Conservation (phyloP, 2,797 vertebrate species). For the Gephyroberyx darwinii region DNA sequence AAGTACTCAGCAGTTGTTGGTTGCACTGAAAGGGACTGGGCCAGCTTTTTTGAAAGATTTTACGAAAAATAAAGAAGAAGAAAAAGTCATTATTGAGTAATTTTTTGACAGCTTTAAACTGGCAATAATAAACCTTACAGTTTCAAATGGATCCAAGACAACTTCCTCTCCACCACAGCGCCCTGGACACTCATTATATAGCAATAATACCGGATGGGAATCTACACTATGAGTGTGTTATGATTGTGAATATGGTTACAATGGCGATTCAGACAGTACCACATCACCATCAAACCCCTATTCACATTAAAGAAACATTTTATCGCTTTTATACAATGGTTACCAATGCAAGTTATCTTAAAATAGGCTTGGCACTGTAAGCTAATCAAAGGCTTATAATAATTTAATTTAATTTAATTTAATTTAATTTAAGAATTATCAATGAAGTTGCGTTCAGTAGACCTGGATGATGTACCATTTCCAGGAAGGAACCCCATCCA, state of each 20-base stretch:
- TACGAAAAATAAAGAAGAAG: not conserved
- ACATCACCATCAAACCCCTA: not conserved
- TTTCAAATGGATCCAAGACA: constrained; percentile 30
- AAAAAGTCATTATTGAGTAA: constrained; percentile 10
- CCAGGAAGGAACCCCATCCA: not conserved
- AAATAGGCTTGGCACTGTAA: too few relatives aligned
- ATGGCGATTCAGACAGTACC: constrained; percentile 44
- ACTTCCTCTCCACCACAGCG: constrained; percentile 37
- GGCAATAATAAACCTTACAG: constrained; percentile 13
- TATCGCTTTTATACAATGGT: not conserved
- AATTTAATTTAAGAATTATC: not conserved
- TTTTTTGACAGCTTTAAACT: constrained; percentile 18
- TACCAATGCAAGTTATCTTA: not conserved
- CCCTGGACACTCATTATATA: constrained; percentile 18
- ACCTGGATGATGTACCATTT: not conserved
- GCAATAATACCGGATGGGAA: constrained; percentile 38
- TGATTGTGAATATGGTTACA: constrained; percentile 51
- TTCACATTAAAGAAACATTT: constrained; percentile 21
- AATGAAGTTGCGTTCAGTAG: not conserved
- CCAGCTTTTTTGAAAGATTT: not conserved
- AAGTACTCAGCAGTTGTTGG: not conserved
- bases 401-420: too few relatives aligned
- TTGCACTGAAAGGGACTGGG: not conserved
- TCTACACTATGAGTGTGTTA: constrained; percentile 22
- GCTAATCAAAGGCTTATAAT: not conserved